Conservation (phyloP, 2,888 invertebrate genomes). For the Tachina lurida region DNA sequence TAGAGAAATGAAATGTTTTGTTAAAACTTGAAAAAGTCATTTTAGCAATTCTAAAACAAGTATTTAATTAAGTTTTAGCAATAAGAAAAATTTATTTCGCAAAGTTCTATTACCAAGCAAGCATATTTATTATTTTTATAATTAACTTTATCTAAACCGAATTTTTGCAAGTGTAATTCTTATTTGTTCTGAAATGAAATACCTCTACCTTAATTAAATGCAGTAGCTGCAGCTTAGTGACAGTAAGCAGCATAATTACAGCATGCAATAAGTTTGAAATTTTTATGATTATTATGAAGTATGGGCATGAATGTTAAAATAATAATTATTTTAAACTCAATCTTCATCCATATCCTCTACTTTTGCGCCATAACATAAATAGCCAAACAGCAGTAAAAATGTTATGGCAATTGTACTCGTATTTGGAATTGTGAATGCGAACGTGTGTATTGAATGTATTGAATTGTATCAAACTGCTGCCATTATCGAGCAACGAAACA, state of each 20-base stretch:
- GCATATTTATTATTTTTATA: not conserved
- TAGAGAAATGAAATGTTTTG: not conserved
- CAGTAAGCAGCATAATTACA: slow-evolving; percentile 63
- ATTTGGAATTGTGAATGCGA: not conserved
- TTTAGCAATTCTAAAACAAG: not conserved
- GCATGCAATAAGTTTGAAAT: slow-evolving; percentile 56
- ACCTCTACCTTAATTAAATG: slow-evolving; percentile 24
- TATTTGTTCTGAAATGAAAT: slow-evolving; percentile 7
- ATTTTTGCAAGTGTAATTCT: slow-evolving; percentile 6
- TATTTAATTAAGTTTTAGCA: not conserved
- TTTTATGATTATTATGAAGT: slow-evolving; percentile 72
- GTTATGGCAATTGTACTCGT: slow-evolving; percentile 29
- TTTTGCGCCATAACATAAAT: slow-evolving; percentile 6
- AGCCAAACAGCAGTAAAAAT: slow-evolving; percentile 14
- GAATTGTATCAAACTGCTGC: slow-evolving; percentile 5
- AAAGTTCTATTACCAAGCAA: not conserved
- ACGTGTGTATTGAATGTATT: slow-evolving; percentile 2
- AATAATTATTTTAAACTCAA: slow-evolving; percentile 33
- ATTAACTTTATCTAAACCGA: not conserved
- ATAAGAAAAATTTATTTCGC: not conserved
- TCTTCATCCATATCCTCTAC: not conserved
- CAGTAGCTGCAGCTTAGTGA: slow-evolving; percentile 59
- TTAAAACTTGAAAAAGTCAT: too few species aligned
- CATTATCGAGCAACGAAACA: slow-evolving; percentile 12
- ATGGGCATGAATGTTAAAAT: slow-evolving; percentile 51